These are phyloP conservation scores for Glyphotaelius pellucidus DNA, from an alignment of 2,888 invertebrate species.

Conservation along the genomic window DNA sequence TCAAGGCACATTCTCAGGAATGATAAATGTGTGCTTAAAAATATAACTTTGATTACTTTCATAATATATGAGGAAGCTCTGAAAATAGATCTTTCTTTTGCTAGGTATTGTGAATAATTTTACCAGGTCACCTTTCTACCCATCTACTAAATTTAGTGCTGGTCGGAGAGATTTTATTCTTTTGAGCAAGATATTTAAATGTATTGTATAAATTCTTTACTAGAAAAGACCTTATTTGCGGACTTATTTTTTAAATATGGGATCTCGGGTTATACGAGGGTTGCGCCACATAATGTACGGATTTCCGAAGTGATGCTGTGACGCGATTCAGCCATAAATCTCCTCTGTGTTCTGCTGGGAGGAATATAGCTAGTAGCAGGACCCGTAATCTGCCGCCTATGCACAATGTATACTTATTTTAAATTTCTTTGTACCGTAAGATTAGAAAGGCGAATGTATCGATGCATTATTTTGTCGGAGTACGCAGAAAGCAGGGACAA, in stretches of 20 bases:
- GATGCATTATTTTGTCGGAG: background rate
- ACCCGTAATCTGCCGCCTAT: slow-evolving; percentile 4
- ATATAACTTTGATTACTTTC: too few species aligned
- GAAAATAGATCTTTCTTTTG: too few species aligned
- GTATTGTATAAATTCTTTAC: background rate
- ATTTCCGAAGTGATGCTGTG: slow-evolving; percentile 28
- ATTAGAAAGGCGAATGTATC: background rate
- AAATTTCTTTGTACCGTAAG: background rate
- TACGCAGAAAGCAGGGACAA: background rate
- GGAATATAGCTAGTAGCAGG: background rate
- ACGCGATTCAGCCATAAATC: slow-evolving; percentile 39
- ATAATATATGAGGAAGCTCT: too few species aligned
- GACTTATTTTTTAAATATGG: background rate
- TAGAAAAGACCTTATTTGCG: too few species aligned
- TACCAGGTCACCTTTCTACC: too few species aligned
- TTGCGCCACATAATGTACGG: background rate
- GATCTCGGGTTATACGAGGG: background rate
- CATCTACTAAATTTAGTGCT: too few species aligned
- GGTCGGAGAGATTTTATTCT: background rate
- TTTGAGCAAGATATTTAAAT: background rate
- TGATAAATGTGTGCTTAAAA: too few species aligned
- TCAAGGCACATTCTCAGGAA: too few species aligned
- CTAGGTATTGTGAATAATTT: too few species aligned
- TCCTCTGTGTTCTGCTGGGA: slow-evolving; percentile 3
- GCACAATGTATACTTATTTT: background rate